Conservation (phyloP, 2,797 vertebrate species). For the Falco naumanni region DNA sequence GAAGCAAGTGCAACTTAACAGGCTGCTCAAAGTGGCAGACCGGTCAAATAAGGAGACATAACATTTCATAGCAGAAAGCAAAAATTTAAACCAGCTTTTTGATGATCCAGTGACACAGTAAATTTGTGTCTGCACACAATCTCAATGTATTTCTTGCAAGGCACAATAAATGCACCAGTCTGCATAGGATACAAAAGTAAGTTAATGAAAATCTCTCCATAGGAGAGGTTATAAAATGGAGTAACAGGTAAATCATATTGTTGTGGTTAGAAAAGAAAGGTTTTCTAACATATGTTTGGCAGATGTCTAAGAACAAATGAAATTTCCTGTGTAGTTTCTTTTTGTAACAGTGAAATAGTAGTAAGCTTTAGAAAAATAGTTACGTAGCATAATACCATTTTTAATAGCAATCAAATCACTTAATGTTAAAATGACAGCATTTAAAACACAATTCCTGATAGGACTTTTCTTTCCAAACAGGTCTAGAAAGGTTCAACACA, state of each 20-base stretch:
- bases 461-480: neutral
- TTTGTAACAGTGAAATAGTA: neutral
- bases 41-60: neutral
- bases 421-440: neutral
- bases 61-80: accelerated
- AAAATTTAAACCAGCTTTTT: neutral
- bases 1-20: neutral
- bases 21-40: neutral
- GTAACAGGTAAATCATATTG: neutral
- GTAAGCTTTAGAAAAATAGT: neutral
- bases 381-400: accelerated
- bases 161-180: neutral
- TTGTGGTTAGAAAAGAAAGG: neutral
- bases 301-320: neutral
- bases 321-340: neutral
- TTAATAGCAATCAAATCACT: neutral
- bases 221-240: neutral
- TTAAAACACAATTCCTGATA: neutral
- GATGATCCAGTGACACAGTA: neutral
- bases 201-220: neutral
- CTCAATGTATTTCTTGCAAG: neutral
- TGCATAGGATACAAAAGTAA: neutral
- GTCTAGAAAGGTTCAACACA: neutral
- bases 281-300: neutral
- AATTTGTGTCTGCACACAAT: neutral